Evolutionary conservation across 2,797 vertebrate genomes (phyloP), one percentile per base, ranked within the genome.

Genomic region (Amazona ochrocephala): DNA sequence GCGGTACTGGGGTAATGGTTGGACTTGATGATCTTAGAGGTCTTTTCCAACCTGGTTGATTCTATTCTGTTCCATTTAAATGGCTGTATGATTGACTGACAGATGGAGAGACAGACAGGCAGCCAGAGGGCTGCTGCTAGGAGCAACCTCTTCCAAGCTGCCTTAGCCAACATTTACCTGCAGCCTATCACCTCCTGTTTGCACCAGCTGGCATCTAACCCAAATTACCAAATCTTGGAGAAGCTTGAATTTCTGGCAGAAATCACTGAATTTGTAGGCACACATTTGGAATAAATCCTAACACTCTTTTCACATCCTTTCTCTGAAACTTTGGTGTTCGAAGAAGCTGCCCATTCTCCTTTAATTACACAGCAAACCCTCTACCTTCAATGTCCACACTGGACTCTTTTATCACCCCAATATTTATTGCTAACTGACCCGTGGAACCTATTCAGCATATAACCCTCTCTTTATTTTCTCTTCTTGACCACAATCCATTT

Each of bases 401-500:
- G 62, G 91, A 64, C 76, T 95, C 91, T 95, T 97, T 96, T 97
- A 97, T 96, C 62, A 2, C 96, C 79, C n/a, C 13, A 10, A 18
- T 97, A 97, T 97, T 98, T 97, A 97, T 96, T 96, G 84, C 92
- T 92, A 79, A 80, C 88, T 88, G 94, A 88, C 20, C 42, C 51
- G 0, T 26, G 82, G 90, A 94, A 95, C 91, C 94, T 96, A 89
- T 94, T 97, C 95, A 94, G 94, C 95, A 92, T 80, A 94, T 73
- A 97, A 94, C 87, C 95, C 82, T 89, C 78, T 30, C 32, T 79
- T 26, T 67, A 83, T 74, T 79, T 84, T 87, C 93, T 9, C 91
- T 81, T 95, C 97, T 97, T 95, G 93, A 97, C 91, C 96, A 97
- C 96, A 97, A 97, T 97, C 97, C 95, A 97, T 97, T 97, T 98